Evolutionary conservation across 2,113 vertebrate genomes (phyloP), one percentile per base, ranked within the genome.

Genomic region (Stigmatopora nigra): DNA sequence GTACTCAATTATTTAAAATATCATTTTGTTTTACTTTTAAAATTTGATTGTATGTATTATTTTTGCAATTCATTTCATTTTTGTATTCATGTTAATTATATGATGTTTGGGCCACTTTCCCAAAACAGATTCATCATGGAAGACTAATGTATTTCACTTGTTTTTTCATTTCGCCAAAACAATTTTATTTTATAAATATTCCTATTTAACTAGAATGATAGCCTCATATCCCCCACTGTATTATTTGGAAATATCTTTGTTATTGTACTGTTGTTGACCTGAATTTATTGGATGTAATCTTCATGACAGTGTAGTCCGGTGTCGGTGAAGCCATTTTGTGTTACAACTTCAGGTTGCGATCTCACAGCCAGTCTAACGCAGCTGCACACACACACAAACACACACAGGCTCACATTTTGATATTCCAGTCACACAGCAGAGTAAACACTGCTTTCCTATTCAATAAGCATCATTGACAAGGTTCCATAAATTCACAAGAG

Each of bases 341-440:
- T 55, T 55, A 7, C 22, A 62, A 60, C 69, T 63, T 48, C 65
- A 38, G 75, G 68, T 78, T 83, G 83, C 78, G 56, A 77, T 44
- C 20, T 60, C 38, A 44, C 58, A 60, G 36, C n/a, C 77, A 84
- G 76, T 77, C 70, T 71, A 78, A 79, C 78, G 65, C 84, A 87
- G 85, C 84, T 87, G 85, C 84, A 75, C 68, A 75, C 78, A 78
- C 79, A 70, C 65, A 56, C 67, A 72, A 5, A 60, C 57, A 19
- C 35, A 11, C 35, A 38, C 56, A 31, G 25, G 8, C 56, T 41
- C 57, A 61, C 76, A 46, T 79, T 84, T 88, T 88, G 82, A 84
- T 86, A 88, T 87, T 88, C 87, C 19, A 76, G 81, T 88, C 87
- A 88, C 83, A 86, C 79, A 67, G 67, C 82, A 77, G 78, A 70